These are phyloP conservation scores for Mamestra brassicae DNA, from an alignment of 2,888 invertebrate species.

Conservation along the genomic window DNA sequence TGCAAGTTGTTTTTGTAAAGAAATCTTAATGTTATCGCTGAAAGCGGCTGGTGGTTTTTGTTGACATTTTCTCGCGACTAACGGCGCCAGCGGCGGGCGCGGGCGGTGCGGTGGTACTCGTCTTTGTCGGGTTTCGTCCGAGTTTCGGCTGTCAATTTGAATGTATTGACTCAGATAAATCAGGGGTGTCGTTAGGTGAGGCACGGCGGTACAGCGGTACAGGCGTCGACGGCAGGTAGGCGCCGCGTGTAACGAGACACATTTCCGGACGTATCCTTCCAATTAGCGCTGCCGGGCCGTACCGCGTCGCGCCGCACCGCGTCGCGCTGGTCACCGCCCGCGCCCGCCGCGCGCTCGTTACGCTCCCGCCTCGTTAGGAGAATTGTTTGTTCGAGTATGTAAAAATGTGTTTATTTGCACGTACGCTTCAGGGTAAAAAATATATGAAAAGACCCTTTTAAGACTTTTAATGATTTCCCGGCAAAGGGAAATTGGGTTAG, in stretches of 20 bases:
- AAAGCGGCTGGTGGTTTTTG: conserved; percentile 29
- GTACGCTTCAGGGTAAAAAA: conserved; percentile 90
- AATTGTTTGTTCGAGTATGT: conserved; percentile 91
- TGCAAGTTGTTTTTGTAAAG: conserved; percentile 40
- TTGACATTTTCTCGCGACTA: conserved; percentile 17
- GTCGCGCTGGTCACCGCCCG: conserved; percentile 66
- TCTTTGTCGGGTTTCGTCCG: conserved; percentile 45
- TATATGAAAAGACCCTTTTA: conserved; percentile 91
- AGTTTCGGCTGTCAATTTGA: conserved; percentile 83
- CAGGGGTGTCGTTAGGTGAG: conserved; percentile 79
- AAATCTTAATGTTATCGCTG: conserved; percentile 33
- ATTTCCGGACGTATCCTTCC: conserved; percentile 87
- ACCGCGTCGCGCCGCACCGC: conserved; percentile 69
- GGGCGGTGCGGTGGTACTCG: neutral
- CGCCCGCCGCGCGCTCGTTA: conserved; percentile 82
- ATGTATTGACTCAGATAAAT: conserved; percentile 84
- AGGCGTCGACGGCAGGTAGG: conserved; percentile 75
- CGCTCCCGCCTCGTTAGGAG: conserved; percentile 89
- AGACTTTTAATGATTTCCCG: conserved; percentile 91
- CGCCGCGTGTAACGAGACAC: conserved; percentile 85
- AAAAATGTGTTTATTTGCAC: conserved; percentile 91
- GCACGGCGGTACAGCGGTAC: conserved; percentile 29
- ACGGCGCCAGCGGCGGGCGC: conserved; percentile 3
- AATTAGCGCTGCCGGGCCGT: conserved; percentile 80
- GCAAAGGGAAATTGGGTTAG: conserved; percentile 91